Conservation (phyloP, 2,797 vertebrate species). For the Gouania willdenowi region DNA sequence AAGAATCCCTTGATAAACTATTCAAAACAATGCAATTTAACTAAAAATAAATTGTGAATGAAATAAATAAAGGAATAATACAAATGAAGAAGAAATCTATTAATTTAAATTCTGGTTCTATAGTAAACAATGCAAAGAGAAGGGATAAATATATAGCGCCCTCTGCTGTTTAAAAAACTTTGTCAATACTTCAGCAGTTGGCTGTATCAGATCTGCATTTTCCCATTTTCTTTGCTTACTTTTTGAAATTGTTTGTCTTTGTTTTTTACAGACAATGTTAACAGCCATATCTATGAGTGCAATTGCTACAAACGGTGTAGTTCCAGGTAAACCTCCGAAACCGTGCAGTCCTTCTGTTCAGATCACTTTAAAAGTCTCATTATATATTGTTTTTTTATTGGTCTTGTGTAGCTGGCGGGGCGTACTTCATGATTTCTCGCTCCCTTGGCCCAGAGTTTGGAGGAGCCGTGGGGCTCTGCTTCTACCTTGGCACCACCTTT, state of each 20-base stretch:
- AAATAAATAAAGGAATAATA: too few relatives aligned
- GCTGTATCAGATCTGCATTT: too few relatives aligned
- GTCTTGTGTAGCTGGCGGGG: constrained; percentile 85
- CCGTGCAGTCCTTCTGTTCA: background rate
- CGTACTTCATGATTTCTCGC: constrained; percentile 98
- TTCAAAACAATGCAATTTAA: too few relatives aligned
- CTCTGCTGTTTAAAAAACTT: too few relatives aligned
- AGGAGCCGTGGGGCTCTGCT: constrained; percentile 95
- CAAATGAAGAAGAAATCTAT: too few relatives aligned
- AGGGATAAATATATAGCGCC: too few relatives aligned
- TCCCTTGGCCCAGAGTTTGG: constrained; percentile 97
- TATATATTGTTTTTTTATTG: constrained; percentile 12
- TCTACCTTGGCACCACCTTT: constrained; percentile 97
- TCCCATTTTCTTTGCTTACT: background rate
- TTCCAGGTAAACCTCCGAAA: constrained; percentile 89
- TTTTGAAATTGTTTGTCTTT: constrained; percentile 18
- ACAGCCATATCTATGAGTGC: constrained; percentile 99
- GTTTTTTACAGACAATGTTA: constrained; percentile 86
- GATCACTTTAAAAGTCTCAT: background rate
- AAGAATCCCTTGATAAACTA: too few relatives aligned
- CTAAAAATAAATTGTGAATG: too few relatives aligned
- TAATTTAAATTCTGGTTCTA: too few relatives aligned
- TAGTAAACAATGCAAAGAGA: too few relatives aligned
- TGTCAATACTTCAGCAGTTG: too few relatives aligned
- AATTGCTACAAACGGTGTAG: constrained; percentile 97